phyloP scores from a whole-genome alignment of 2,888 invertebrate genomes.

The Alsophila aescularia region DNA sequence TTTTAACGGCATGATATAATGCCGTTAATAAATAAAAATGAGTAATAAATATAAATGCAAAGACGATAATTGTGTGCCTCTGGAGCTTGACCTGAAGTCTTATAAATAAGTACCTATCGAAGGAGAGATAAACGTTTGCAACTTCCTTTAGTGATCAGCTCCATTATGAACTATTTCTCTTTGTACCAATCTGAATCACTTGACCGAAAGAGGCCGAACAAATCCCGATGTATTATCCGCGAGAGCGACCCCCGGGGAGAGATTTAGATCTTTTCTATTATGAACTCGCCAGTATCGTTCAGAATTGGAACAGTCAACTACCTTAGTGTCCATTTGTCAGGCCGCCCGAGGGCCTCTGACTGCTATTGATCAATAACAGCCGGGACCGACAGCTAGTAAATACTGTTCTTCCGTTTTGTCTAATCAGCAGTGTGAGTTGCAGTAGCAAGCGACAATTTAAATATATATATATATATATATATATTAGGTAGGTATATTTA shows the following conservation, averaged over 20 bases:
- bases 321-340: not conserved
- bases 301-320: constrained; percentile 1
- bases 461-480: no score
- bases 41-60: not conserved
- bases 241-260: constrained; percentile 17
- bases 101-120: no score
- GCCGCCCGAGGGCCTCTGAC: no score
- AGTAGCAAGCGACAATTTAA: no score
- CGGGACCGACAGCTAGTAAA: no score
- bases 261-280: constrained; percentile 29
- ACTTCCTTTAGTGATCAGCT: not conserved
- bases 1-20: not conserved
- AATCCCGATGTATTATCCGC: constrained; percentile 33
- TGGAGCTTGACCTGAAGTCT: not conserved
- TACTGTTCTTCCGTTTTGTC: not conserved
- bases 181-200: constrained; percentile 29
- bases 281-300: constrained; percentile 8
- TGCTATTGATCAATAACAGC: no score
- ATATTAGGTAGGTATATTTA: no score
- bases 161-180: constrained; percentile 7
- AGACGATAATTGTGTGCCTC: not conserved
- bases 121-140: not conserved
- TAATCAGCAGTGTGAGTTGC: not conserved
- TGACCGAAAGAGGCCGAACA: constrained; percentile 32
- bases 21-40: not conserved